Evolutionary conservation across 92 coral and sea anemone species (phyloP).

Genomic region (Parazoanthus atlanticus): DNA sequence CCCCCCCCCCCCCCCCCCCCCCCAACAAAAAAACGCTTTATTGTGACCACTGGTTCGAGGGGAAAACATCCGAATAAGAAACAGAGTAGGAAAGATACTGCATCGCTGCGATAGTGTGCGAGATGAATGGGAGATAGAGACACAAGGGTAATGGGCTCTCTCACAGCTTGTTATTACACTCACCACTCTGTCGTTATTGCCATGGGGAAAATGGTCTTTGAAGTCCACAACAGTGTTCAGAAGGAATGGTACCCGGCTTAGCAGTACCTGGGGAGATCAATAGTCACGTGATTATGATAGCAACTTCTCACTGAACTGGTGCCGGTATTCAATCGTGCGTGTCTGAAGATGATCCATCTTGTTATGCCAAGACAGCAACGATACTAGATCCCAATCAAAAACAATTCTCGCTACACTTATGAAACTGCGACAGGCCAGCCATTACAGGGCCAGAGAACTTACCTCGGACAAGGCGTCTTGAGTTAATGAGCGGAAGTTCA

Average conservation of each 20-base stretch:
- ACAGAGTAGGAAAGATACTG: too few relatives aligned
- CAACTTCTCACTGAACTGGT: not conserved
- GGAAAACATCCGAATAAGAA: too few relatives aligned
- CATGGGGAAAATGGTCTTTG: slow-evolving; percentile 79
- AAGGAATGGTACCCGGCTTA: slow-evolving; percentile 86
- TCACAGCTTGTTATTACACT: slow-evolving; percentile 9
- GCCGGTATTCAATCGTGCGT: too few relatives aligned
- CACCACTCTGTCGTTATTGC: slow-evolving; percentile 83
- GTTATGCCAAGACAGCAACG: not conserved
- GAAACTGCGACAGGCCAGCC: too few relatives aligned
- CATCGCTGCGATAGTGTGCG: too few relatives aligned
- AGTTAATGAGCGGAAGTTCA: slow-evolving; percentile 84
- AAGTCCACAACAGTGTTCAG: slow-evolving; percentile 86
- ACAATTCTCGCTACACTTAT: not conserved
- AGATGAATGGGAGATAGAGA: too few relatives aligned
- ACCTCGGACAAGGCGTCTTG: slow-evolving; percentile 87
- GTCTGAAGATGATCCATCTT: not conserved
- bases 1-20: too few relatives aligned
- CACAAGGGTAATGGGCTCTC: too few relatives aligned
- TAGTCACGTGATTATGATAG: not conserved
- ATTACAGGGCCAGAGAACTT: slow-evolving; percentile 17
- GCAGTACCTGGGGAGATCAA: slow-evolving; percentile 63
- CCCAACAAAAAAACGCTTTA: too few relatives aligned
- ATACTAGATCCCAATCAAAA: not conserved
- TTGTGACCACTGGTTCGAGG: too few relatives aligned